phyloP scores from a whole-genome alignment of 2,113 vertebrate genomes.

The Pteruthius melanotis region DNA sequence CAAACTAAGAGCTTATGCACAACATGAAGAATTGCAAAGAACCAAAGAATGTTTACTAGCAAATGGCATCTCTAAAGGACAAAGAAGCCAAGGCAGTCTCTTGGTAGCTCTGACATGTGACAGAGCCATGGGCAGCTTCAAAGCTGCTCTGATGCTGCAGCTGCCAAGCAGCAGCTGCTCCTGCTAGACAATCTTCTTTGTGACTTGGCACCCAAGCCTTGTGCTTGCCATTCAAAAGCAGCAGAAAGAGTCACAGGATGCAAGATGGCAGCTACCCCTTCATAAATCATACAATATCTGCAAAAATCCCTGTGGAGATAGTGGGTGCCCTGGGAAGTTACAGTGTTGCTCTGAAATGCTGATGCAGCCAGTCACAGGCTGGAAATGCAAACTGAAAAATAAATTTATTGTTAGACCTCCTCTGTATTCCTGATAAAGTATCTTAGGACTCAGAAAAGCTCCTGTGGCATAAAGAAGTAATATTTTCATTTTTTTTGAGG shows the following conservation, averaged over 20 bases:
- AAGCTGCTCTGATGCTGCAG: conserved; percentile 51
- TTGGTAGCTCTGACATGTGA: conserved; percentile 41
- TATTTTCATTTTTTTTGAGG: neutral
- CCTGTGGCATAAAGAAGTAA: neutral
- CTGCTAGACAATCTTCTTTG: conserved; percentile 59
- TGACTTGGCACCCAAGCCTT: conserved; percentile 51
- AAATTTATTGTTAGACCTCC: neutral
- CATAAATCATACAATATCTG: neutral
- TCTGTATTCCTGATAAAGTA: neutral
- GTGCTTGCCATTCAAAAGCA: conserved; percentile 21
- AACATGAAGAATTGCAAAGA: neutral
- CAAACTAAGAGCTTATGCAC: neutral
- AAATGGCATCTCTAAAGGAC: conserved; percentile 56
- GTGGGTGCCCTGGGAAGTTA: neutral
- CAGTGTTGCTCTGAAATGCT: neutral
- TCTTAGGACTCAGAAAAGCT: neutral
- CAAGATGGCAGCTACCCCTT: neutral
- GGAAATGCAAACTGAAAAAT: neutral
- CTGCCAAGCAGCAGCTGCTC: conserved; percentile 73
- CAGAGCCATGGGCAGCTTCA: conserved; percentile 68
- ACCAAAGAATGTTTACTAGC: conserved; percentile 32
- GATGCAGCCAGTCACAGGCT: neutral
- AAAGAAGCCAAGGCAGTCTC: conserved; percentile 53
- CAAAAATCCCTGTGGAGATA: neutral
- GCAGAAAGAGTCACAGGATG: conserved; percentile 20